Evolutionary conservation across 2,113 vertebrate species (phyloP).

Genomic region (Rallus limicola): DNA sequence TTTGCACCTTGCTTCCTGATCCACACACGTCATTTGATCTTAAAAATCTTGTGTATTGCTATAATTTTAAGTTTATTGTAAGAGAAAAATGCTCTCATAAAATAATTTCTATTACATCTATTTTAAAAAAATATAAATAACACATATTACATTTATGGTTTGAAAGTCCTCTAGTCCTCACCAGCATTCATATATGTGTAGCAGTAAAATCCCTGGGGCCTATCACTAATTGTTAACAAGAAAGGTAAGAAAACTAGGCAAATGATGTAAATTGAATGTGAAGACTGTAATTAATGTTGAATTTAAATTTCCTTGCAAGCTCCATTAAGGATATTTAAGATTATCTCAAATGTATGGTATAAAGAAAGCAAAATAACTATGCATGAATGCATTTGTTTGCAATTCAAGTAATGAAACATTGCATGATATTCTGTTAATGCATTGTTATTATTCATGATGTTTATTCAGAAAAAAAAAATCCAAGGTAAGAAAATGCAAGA

Average conservation of each 20-base stretch:
- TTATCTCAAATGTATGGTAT: background rate
- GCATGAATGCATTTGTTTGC: background rate
- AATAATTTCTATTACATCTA: background rate
- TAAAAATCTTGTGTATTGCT: background rate
- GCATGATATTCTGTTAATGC: background rate
- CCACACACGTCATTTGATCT: background rate
- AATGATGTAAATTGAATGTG: background rate
- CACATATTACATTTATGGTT: background rate
- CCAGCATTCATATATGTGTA: background rate
- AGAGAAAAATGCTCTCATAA: background rate
- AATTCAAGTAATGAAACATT: background rate
- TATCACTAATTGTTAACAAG: background rate
- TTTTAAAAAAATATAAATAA: background rate
- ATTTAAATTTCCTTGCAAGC: background rate
- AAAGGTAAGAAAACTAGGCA: background rate
- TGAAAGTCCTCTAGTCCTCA: background rate
- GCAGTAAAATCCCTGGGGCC: background rate
- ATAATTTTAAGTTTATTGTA: background rate
- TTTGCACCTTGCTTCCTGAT: background rate
- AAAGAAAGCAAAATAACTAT: background rate
- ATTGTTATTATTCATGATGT: background rate
- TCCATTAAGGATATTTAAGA: background rate
- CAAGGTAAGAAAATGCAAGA: background rate
- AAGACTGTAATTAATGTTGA: background rate
- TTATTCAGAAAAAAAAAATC: background rate